Evolutionary conservation across 2,113 vertebrate genomes (phyloP).

Genomic region (Myodes glareolus): DNA sequence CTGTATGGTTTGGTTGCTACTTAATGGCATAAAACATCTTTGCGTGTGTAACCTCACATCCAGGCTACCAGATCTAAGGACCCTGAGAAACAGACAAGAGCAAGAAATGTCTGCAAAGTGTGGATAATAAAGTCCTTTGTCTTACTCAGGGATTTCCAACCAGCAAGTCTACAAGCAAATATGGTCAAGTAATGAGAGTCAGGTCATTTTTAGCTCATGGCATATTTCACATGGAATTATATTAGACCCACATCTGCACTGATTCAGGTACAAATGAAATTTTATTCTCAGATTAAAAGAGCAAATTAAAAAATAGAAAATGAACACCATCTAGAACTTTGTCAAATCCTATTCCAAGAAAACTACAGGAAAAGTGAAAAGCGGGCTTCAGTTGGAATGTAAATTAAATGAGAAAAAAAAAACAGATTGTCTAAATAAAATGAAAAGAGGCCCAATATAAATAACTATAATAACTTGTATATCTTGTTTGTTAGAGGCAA

Average conservation of each 20-base stretch:
- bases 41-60: background rate
- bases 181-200: background rate
- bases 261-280: background rate
- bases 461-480: background rate
- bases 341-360: background rate
- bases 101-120: background rate
- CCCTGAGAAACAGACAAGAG: background rate
- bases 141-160: background rate
- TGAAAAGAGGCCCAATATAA: background rate
- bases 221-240: background rate
- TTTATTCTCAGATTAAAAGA: background rate
- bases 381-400: too few species aligned
- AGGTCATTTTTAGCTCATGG: background rate
- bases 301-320: background rate
- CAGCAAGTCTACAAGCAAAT: background rate
- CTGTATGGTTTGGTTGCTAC: background rate
- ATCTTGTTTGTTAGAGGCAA: background rate
- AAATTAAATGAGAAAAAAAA: too few species aligned
- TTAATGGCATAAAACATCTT: background rate
- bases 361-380: background rate
- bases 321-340: background rate
- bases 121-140: background rate
- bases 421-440: too few species aligned
- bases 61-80: background rate
- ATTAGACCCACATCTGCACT: background rate